Evolutionary conservation across 2,888 invertebrate genomes (phyloP).

Genomic region (Charanyca ferruginea): DNA sequence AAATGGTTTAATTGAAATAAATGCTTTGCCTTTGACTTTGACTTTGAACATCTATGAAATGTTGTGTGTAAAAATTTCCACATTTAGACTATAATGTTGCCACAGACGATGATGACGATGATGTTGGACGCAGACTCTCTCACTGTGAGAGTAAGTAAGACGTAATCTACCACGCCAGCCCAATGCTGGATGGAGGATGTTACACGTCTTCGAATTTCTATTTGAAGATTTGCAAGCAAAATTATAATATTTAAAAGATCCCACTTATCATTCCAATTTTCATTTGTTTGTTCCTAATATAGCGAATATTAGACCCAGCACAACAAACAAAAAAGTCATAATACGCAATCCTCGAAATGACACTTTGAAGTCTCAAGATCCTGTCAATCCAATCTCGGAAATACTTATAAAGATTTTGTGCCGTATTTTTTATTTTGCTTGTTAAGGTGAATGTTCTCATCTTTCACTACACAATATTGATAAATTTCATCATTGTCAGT

Average conservation of each 20-base stretch:
- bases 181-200: not conserved
- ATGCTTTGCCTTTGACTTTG: too few relatives aligned
- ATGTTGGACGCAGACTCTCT: too few relatives aligned
- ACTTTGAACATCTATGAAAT: too few relatives aligned
- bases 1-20: too few relatives aligned
- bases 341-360: constrained; percentile 46
- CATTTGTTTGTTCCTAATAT: not conserved
- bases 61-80: too few relatives aligned
- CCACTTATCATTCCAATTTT: constrained; percentile 35
- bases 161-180: not conserved
- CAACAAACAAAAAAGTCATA: constrained; percentile 44
- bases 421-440: constrained; percentile 43
- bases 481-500: not conserved
- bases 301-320: constrained; percentile 29
- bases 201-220: not conserved
- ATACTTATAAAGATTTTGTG: constrained; percentile 47
- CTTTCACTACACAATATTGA: not conserved
- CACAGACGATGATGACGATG: too few relatives aligned
- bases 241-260: constrained; percentile 19
- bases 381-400: constrained; percentile 71
- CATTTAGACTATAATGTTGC: not conserved
- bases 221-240: not conserved
- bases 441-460: constrained; percentile 34
- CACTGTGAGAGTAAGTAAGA: too few relatives aligned
- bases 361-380: constrained; percentile 59